phyloP scores from a whole-genome alignment of 2,113 vertebrate genomes.

The Neodontobutis hainanensis region DNA sequence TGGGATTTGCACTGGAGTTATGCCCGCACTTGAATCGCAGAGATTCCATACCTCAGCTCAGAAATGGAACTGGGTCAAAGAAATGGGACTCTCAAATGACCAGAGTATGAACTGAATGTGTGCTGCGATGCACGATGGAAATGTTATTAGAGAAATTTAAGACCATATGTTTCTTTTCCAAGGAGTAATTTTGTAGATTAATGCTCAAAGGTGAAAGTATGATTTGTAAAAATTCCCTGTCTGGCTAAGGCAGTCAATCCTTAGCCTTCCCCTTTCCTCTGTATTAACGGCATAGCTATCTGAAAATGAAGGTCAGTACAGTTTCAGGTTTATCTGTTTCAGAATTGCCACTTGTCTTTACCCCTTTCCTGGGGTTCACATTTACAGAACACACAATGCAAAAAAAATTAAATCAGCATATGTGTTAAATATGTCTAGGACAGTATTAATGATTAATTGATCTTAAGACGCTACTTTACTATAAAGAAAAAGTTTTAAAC shows the following conservation, averaged over 20 bases:
- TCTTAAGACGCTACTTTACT: no score
- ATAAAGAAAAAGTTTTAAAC: no score
- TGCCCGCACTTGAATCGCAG: constrained; percentile 26
- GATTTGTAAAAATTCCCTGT: constrained; percentile 1
- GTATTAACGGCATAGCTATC: not conserved
- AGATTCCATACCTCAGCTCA: constrained; percentile 8
- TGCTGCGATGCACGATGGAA: constrained; percentile 1
- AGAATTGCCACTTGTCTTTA: no score
- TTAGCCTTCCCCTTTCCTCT: not conserved
- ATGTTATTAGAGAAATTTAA: constrained; percentile 12
- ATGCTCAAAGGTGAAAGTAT: constrained; percentile 7
- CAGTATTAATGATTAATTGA: no score
- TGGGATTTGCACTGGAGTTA: constrained; percentile 43
- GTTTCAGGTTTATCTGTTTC: no score
- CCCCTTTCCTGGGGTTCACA: no score
- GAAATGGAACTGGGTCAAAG: constrained; percentile 26
- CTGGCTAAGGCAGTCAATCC: not conserved
- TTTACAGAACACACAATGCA: no score
- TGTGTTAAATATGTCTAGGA: no score
- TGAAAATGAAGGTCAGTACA: not conserved
- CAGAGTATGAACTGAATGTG: not conserved
- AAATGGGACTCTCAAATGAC: constrained; percentile 21
- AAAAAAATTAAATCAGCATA: no score
- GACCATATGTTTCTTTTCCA: constrained; percentile 7
- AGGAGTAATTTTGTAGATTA: not conserved